Evolutionary conservation across 2,113 vertebrate species (phyloP), one percentile per base, ranked within the genome.

Genomic region (Columbina picui): DNA sequence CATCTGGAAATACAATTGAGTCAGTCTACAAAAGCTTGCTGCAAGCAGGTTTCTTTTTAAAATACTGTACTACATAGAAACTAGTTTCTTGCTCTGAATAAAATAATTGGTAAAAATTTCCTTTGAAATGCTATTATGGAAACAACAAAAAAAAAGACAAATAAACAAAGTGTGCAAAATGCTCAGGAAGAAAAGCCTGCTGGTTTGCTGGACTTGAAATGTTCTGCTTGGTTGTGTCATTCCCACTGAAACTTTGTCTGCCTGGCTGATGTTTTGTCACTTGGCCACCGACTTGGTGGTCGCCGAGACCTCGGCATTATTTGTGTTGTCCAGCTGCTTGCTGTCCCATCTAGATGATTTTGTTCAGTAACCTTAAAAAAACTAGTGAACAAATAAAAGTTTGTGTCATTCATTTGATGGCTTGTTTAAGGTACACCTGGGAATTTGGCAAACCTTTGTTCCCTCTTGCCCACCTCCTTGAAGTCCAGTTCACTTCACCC

Each of bases 21-120:
- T 93, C 56, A 61, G 21, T 78, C 68, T 84, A 18, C 52, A 38
- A 27, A 61, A 92, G 61, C 27, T 55, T 70, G 23, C 68, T 82
- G 30, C 11, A 2, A 67, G 81, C 64, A n/a, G n/a, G 60, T 92
- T 88, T 78, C 32, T 77, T 67, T 61, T 68, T 36, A 43, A 83
- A 67, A 41, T 50, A 12, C 0, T 0, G 4, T 59, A 4, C 38
- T 63, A 7, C 19, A 2, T 4, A 85, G 45, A 69, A 92, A 53
- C 34, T 45, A 26, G 5, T 68, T 67, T 91, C 38, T 86, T 75
- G 22, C 43, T 71, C 41, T 25, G 38, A 76, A 32, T 52, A 34
- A 43, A 70, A 53, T n/a, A 52, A 74, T n/a, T 78, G 73, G 52
- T 87, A 71, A 81, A 77, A 63, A 52, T 75, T 77, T 87, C 59